These are phyloP conservation scores for Apis florea DNA, from an alignment of 1,140 invertebrate species.

Conservation along the genomic window DNA sequence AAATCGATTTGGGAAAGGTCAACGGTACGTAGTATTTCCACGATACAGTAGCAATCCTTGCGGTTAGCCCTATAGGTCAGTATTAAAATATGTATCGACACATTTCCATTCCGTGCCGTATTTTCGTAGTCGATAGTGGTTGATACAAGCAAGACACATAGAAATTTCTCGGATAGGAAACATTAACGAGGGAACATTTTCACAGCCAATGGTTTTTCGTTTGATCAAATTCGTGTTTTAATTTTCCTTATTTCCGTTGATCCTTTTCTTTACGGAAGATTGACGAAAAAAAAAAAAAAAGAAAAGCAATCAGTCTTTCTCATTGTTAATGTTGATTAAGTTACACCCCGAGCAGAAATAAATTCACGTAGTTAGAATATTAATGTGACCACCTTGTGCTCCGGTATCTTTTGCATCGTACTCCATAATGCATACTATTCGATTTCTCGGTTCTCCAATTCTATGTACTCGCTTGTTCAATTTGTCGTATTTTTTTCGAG, in stretches of 20 bases:
- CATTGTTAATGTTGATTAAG: conserved; percentile 36
- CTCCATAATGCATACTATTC: conserved; percentile 30
- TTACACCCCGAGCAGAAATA: not conserved
- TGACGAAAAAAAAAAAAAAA: not conserved
- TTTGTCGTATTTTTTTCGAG: not conserved
- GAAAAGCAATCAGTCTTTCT: not conserved
- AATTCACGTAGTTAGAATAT: conserved; percentile 19
- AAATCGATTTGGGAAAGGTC: conserved; percentile 24
- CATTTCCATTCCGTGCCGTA: not conserved
- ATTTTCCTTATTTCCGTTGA: not conserved
- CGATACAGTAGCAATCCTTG: not conserved
- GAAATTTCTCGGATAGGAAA: not conserved
- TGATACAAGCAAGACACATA: not conserved
- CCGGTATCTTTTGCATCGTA: not conserved
- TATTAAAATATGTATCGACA: conserved; percentile 27
- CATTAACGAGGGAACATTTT: conserved; percentile 15
- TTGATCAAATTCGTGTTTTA: not conserved
- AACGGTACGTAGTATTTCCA: not conserved
- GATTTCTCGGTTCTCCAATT: conserved; percentile 14
- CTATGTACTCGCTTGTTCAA: not conserved
- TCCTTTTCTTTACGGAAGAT: too few species aligned
- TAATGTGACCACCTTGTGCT: conserved; percentile 1
- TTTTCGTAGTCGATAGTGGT: not conserved
- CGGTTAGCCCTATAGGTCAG: conserved; percentile 5
- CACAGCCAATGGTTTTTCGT: too few species aligned